Base-by-base conservation (phyloP, 2,797 vertebrate species). In the Columba guinea region DNA sequence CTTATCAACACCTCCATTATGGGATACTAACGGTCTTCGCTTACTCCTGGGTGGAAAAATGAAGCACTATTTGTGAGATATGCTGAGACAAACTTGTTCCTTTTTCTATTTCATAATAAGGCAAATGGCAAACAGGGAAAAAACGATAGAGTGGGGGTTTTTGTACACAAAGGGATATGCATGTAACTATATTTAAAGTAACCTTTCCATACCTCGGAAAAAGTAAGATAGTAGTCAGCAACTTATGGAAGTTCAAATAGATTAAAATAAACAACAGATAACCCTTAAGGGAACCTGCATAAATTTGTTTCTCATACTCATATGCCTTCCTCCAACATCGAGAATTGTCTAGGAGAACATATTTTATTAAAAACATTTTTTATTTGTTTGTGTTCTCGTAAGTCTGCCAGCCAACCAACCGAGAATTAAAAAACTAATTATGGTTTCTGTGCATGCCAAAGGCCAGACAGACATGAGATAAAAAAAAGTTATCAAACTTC, bases 291-390 rank as follows among this genome's bases (percentile, higher is more conserved):
- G 77, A 95, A 84, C 32, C 37, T 19, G 44, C 22, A 67, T 73
- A 87, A 89, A 83, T 90, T 91, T 95, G 32, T 95, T 96, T 96
- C 65, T 91, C 41, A 35, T 64, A 53, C 56, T 93, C 76, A 93
- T 82, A 53, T 89, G 22, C 87, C 58, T 90, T 95, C 35, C 28
- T 81, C 35, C 41, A 82, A 32, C 48, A 56, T 20, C 28, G 27
- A 80, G 63, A 88, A 65, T 44, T 77, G 60, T 18, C 51, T 52
- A 78, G 85, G 60, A 91, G 84, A 92, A 89, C 14, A 70, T 82
- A 81, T 92, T 97, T 97, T 96, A 97, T 96, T 96, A 91, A 96
- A 96, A 95, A 62, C 28, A 35, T 89, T 97, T 96, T 92, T 94
- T 85, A 41, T 92, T 77, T 97, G 13, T 82, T 69, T 89, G 7